A percentile compares a stretch with the other conserved stretches of the same genome.
Conservation (phyloP, 2,888 invertebrate genomes). For the Anagyrus pseudococci region DNA sequence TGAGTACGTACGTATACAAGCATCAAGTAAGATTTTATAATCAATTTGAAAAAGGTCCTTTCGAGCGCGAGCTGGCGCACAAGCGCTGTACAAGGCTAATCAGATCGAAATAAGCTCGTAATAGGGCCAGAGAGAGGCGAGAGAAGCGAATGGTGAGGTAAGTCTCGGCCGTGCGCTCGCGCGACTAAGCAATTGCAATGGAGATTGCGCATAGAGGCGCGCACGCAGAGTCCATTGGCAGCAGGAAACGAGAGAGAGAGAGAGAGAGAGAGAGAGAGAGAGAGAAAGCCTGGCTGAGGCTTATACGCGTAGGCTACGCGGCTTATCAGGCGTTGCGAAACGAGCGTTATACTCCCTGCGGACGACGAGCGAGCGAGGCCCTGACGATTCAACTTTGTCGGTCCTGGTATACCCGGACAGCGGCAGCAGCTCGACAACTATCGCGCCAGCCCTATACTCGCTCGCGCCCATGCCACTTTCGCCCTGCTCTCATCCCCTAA, state of each 20-base stretch:
- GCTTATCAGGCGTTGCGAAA: not conserved
- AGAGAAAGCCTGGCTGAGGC: too few relatives aligned
- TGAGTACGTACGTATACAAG: too few relatives aligned
- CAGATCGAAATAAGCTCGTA: not conserved
- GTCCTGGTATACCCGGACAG: not conserved
- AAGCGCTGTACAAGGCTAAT: not conserved
- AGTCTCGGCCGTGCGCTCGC: not conserved
- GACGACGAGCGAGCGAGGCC: not conserved
- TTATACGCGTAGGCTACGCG: too few relatives aligned
- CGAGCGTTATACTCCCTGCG: not conserved
- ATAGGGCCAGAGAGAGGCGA: not conserved
- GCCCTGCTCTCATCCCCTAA: not conserved
- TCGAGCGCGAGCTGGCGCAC: not conserved
- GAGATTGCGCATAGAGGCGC: not conserved
- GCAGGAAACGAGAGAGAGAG: conserved; percentile 2
- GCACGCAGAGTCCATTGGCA: conserved; percentile 6
- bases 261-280: too few relatives aligned
- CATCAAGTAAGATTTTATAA: too few relatives aligned
- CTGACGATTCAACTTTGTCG: conserved; percentile 15
- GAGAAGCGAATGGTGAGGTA: not conserved
- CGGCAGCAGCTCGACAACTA: not conserved
- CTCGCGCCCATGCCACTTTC: not conserved
- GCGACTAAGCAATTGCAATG: not conserved
- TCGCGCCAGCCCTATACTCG: not conserved
- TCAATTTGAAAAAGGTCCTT: too few relatives aligned